These are phyloP conservation scores for Tribolium castaneum DNA, from an alignment of 1,140 invertebrate species.

Conservation along the genomic window DNA sequence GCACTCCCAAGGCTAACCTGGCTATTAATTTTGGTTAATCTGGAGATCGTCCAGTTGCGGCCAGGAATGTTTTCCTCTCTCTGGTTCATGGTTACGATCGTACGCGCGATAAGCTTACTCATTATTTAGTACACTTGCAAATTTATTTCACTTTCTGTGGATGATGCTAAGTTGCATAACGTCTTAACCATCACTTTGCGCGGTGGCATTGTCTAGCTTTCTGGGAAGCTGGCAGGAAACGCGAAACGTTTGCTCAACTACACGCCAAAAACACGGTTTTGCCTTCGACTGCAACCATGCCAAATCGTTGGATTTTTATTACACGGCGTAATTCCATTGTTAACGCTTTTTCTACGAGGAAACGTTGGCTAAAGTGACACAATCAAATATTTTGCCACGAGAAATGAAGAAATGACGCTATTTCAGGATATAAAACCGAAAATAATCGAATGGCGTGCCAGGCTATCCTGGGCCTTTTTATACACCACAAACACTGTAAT, in stretches of 20 bases:
- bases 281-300: no score
- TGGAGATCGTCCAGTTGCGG: slow-evolving; percentile 39
- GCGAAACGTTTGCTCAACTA: neutral
- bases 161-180: slow-evolving; percentile 18
- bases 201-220: slow-evolving; percentile 5
- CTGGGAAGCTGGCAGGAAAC: neutral
- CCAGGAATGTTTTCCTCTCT: slow-evolving; percentile 24
- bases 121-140: neutral
- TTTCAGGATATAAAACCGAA: neutral
- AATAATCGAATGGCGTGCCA: neutral
- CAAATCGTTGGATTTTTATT: neutral
- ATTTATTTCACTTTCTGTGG: slow-evolving; percentile 16
- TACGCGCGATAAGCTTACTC: neutral
- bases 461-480: neutral
- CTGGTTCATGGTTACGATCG: slow-evolving; percentile 36
- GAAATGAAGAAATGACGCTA: neutral
- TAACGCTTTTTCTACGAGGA: neutral
- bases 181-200: neutral
- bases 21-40: slow-evolving; percentile 53
- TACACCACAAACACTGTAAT: neutral
- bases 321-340: neutral
- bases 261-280: no score
- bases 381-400: neutral
- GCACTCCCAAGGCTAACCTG: slow-evolving; percentile 49
- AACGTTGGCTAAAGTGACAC: neutral